Percentiles rank a stretch among this genome's conserved stretches.
phyloP scores from a whole-genome alignment of 2,113 vertebrate species.

The Poicephalus gulielmi region DNA sequence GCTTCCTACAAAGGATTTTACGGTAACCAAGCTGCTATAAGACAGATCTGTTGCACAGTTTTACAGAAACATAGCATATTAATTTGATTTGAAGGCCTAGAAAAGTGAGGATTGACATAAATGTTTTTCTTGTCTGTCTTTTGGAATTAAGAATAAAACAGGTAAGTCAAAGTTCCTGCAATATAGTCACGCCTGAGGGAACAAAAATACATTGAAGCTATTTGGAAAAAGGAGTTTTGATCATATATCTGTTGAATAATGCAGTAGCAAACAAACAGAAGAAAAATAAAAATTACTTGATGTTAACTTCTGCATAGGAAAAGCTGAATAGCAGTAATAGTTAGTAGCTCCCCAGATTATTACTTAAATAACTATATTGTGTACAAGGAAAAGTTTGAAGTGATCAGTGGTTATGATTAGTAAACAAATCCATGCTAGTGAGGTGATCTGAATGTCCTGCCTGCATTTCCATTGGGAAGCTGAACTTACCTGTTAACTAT shows the following conservation, averaged over 20 bases:
- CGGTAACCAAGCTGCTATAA: not conserved
- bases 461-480: not conserved
- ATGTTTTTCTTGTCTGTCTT: not conserved
- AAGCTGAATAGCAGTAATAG: not conserved
- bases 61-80: not conserved
- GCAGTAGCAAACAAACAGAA: not conserved
- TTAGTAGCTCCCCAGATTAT: not conserved
- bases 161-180: not conserved
- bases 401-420: not conserved
- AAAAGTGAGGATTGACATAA: not conserved
- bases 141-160: not conserved
- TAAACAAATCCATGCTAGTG: not conserved
- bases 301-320: not conserved
- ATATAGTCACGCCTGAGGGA: not conserved
- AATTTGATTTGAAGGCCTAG: not conserved
- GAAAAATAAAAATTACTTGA: not conserved
- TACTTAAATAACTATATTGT: not conserved
- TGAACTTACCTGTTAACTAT: not conserved
- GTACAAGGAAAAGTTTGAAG: not conserved
- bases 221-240: not conserved
- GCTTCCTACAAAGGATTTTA: not conserved
- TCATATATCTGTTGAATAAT: not conserved
- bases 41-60: not conserved
- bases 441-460: not conserved
- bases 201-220: not conserved